A percentile compares a stretch with the other conserved stretches of the same genome.
phyloP scores from a whole-genome alignment of 2,888 invertebrate genomes.

The Cheilosia urbana region DNA sequence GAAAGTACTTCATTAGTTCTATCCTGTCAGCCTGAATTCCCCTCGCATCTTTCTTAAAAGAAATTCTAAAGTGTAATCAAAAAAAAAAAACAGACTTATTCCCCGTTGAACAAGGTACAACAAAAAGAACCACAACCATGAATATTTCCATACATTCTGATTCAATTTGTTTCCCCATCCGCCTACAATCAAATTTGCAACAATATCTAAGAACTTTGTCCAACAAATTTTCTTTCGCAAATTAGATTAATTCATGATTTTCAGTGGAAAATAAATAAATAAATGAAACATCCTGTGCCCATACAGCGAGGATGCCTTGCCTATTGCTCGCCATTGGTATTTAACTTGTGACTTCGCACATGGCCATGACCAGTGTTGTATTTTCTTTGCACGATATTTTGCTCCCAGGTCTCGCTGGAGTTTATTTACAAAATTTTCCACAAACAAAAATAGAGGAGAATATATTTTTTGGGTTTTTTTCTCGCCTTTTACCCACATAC shows the following conservation, averaged over 20 bases:
- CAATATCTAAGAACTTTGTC: constrained; percentile 48
- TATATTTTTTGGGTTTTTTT: constrained; percentile 54
- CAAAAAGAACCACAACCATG: constrained; percentile 37
- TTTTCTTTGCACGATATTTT: constrained; percentile 25
- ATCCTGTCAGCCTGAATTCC: too few species aligned
- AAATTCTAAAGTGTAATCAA: not conserved
- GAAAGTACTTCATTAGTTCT: too few species aligned
- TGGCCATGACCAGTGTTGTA: constrained; percentile 52
- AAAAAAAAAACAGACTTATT: constrained; percentile 3
- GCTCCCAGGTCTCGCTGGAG: constrained; percentile 28
- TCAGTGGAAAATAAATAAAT: not conserved
- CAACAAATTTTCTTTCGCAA: constrained; percentile 42
- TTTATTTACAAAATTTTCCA: constrained; percentile 64
- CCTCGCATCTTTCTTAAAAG: not conserved
- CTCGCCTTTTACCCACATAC: constrained; percentile 48
- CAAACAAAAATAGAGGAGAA: constrained; percentile 11
- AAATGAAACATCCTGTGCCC: constrained; percentile 33
- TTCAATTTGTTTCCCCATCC: constrained; percentile 56
- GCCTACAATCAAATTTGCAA: constrained; percentile 51
- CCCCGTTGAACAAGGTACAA: constrained; percentile 32
- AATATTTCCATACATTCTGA: constrained; percentile 54
- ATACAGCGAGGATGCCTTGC: not conserved
- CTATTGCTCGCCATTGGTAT: not conserved
- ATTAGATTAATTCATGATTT: constrained; percentile 71
- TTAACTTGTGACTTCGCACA: constrained; percentile 62